Evolutionary conservation across 2,888 invertebrate genomes (phyloP).

Genomic region (Glaucopsyche alexis): DNA sequence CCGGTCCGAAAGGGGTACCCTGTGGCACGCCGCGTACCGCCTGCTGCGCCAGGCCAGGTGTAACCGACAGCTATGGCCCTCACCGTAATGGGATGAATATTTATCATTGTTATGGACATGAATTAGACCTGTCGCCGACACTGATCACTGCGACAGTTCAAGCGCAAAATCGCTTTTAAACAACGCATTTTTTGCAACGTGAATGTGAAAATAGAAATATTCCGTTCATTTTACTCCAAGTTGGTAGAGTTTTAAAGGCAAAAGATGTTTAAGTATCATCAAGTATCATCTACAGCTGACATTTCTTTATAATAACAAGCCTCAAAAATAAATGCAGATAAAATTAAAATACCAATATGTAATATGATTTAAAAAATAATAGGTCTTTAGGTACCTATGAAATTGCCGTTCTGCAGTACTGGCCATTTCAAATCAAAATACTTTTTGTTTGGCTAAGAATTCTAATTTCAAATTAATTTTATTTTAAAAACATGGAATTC

Average conservation of each 20-base stretch:
- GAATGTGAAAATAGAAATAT: background rate
- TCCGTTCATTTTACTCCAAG: background rate
- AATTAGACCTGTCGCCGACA: slow-evolving; percentile 39
- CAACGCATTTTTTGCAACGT: slow-evolving; percentile 7
- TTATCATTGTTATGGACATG: slow-evolving; percentile 42
- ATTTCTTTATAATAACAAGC: background rate
- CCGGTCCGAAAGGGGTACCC: slow-evolving; percentile 36
- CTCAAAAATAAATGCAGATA: too few species aligned
- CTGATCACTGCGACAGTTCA: slow-evolving; percentile 13
- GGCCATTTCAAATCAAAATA: too few species aligned
- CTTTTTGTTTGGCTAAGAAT: too few species aligned
- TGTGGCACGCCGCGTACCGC: slow-evolving; percentile 38
- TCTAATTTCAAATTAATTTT: too few species aligned
- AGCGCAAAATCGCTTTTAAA: slow-evolving; percentile 21
- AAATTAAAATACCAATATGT: too few species aligned
- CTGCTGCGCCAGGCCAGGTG: slow-evolving; percentile 36
- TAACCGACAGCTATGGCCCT: slow-evolving; percentile 60
- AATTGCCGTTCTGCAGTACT: too few species aligned
- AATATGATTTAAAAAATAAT: too few species aligned
- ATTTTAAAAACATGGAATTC: too few species aligned
- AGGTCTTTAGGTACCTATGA: too few species aligned
- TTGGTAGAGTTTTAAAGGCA: background rate
- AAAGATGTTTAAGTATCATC: background rate
- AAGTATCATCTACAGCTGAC: background rate
- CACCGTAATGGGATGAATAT: slow-evolving; percentile 48